phyloP scores from a whole-genome alignment of 1,140 invertebrate genomes.

The Lordiphosa clarofinis region DNA sequence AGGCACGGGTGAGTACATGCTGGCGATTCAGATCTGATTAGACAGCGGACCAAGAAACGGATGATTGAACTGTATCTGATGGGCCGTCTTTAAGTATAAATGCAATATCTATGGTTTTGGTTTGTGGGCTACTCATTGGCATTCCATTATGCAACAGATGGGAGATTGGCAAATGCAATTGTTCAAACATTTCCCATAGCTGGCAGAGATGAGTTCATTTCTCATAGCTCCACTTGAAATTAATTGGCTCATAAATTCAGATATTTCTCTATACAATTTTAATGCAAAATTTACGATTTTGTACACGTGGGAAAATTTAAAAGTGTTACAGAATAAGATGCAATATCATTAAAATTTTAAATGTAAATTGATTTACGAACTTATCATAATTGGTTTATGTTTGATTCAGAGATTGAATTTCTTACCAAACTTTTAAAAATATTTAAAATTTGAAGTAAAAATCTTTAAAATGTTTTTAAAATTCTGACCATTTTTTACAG shows the following conservation, averaged over 20 bases:
- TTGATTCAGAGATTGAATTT: no score
- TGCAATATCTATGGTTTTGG: background rate
- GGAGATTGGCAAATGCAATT: background rate
- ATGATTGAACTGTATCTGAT: constrained; percentile 38
- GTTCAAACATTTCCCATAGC: constrained; percentile 18
- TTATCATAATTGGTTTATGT: no score
- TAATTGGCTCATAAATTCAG: constrained; percentile 14
- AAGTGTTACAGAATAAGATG: no score
- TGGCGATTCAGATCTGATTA: constrained; percentile 66
- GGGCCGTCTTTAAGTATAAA: constrained; percentile 16
- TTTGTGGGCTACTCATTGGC: background rate
- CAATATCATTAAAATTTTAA: no score
- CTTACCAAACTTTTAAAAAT: no score
- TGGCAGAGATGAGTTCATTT: constrained; percentile 19
- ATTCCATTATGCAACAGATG: constrained; percentile 9
- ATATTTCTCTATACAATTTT: constrained; percentile 30
- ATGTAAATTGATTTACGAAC: no score
- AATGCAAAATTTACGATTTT: constrained; percentile 40
- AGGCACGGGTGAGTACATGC: constrained; percentile 45
- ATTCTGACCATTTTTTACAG: no score
- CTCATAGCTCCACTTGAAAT: constrained; percentile 29
- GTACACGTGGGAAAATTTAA: constrained; percentile 1
- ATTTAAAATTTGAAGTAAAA: no score
- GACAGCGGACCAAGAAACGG: constrained; percentile 16
- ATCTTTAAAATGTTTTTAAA: no score